These are phyloP conservation scores for Florisuga fusca DNA, from an alignment of 2,797 vertebrate species.

Conservation along the genomic window DNA sequence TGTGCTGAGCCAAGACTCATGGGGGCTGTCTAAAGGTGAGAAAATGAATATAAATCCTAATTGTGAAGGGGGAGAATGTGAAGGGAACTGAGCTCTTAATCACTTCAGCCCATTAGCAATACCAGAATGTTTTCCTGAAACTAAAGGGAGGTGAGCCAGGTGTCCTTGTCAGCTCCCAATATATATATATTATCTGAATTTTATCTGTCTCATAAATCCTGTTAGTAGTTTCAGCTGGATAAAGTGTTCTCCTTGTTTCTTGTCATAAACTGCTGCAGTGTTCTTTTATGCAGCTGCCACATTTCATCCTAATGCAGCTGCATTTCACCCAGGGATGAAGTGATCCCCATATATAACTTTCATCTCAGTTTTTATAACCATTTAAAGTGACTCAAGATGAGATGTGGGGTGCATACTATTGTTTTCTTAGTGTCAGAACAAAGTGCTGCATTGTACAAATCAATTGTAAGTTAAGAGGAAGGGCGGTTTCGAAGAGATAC, in stretches of 20 bases:
- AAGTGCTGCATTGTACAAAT: constrained; percentile 35
- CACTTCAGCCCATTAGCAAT: constrained; percentile 25
- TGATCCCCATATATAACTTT: constrained; percentile 50
- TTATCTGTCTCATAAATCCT: constrained; percentile 51
- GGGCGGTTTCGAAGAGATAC: background rate
- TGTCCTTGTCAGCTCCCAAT: constrained; percentile 45
- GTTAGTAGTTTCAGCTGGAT: constrained; percentile 40
- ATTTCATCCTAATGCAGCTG: constrained; percentile 63
- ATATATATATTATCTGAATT: constrained; percentile 5
- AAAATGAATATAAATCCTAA: constrained; percentile 26
- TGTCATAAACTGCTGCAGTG: constrained; percentile 48
- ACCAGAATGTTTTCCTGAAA: constrained; percentile 1
- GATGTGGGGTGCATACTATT: constrained; percentile 25
- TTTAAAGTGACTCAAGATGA: constrained; percentile 47
- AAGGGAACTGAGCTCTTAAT: background rate
- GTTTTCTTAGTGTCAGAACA: constrained; percentile 47
- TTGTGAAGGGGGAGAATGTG: background rate
- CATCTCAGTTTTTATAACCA: constrained; percentile 24
- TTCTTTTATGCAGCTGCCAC: constrained; percentile 44
- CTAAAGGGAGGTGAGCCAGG: background rate
- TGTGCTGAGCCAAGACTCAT: background rate
- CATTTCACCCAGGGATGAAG: constrained; percentile 44
- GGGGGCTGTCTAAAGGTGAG: background rate
- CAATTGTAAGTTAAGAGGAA: constrained; percentile 19
- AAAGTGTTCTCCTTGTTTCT: constrained; percentile 58